Base-by-base conservation (phyloP, 37 sponge, comb jelly and placozoan genomes). In the Cladorhizidae sp. region DNA sequence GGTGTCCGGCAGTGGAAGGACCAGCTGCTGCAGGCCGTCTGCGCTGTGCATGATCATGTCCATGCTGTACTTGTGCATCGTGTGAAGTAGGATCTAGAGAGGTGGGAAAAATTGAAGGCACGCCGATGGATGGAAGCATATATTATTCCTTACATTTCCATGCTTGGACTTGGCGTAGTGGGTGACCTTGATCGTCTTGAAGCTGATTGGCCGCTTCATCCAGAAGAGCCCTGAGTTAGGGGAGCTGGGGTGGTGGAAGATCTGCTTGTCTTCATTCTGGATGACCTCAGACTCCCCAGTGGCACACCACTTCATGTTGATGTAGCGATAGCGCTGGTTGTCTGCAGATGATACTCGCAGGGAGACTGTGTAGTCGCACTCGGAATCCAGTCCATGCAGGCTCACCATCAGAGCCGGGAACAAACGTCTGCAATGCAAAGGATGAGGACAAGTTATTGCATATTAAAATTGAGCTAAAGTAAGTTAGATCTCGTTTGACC, bases 151-250 rank as follows among this genome's bases (percentile, higher is more conserved):
- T 73, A 86, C 83, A 57, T 77, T 49, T 38, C 79, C 80, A 41
- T 77, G 31, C 32, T 83, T 52, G 68, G 76, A 73, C 49, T 9
- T 37, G 18, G 65, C 39, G 43, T 79, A 45, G 68, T 85, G 80
- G 3, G 81, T 83, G 68, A 92, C 73, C 64, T 92, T 92, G 36
- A 87, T 59, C 0, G 74, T 40, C 43, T 88, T 83, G 73, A 88
- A 92, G 62, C 85, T 88, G 70, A 92, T 74, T 22, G 75, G 76
- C 20, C 73, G 65, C 36, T 74, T 79, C 88, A 92, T 92, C 93
- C 93, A 92, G 57, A 71, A 72, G 14, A 79, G 70, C 1, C 93
- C 93, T 2, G 71, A 43, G 40, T 80, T 72, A 14, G 85, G 88
- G 9, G 80, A 78, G 64, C 54, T 82, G n/a, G 93, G 88, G 31